These are phyloP conservation scores for Takifugu bimaculatus DNA, from an alignment of 2,113 vertebrate genomes.

Conservation along the genomic window DNA sequence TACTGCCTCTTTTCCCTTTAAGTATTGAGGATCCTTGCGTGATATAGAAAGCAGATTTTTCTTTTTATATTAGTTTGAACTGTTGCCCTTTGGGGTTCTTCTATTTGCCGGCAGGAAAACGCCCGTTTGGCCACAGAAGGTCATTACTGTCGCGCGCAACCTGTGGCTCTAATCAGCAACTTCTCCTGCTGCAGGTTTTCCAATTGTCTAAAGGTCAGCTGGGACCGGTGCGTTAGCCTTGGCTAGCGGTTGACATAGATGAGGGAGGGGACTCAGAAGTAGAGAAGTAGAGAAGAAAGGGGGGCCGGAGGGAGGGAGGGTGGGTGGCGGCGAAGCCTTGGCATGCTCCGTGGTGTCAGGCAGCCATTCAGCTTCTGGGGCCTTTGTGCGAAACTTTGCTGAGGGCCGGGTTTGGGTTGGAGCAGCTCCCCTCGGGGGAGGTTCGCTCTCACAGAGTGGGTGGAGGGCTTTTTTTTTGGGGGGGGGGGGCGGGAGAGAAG, in stretches of 20 bases:
- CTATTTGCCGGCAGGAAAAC: conserved; percentile 46
- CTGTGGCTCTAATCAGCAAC: conserved; percentile 58
- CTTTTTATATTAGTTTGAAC: conserved; percentile 36
- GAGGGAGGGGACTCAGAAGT: conserved; percentile 46
- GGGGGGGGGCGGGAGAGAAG: conserved; percentile 12
- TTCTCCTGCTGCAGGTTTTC: conserved; percentile 51
- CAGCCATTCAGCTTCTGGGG: conserved; percentile 41
- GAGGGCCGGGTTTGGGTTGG: conserved; percentile 45
- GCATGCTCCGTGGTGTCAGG: conserved; percentile 42
- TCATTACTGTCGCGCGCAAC: conserved; percentile 47
- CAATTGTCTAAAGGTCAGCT: conserved; percentile 70
- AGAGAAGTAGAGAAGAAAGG: conserved; percentile 41
- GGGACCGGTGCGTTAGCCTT: conserved; percentile 41
- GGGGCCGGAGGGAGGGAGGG: conserved; percentile 39
- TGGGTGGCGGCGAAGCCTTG: conserved; percentile 40
- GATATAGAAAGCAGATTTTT: conserved; percentile 28
- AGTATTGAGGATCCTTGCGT: conserved; percentile 20
- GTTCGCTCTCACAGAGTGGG: conserved; percentile 31
- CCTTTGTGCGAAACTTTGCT: conserved; percentile 62
- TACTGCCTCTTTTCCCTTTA: conserved; percentile 30
- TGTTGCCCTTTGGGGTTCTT: conserved; percentile 13
- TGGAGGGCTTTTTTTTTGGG: conserved; percentile 4
- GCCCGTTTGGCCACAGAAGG: conserved; percentile 53
- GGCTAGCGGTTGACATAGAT: conserved; percentile 48
- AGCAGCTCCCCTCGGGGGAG: conserved; percentile 48